Evolutionary conservation across 2,113 vertebrate species (phyloP).

Genomic region (Pan troglodytes): NHGRI_mPanTro3-v2.1_pri NC_072414.2:70098501-70099000

Average conservation of each 20-base stretch:
- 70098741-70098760: neutral
- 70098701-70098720: neutral
- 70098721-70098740: neutral
- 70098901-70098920: neutral
- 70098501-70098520: neutral
- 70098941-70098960: neutral
- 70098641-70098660: neutral
- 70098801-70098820: neutral
- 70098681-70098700: neutral
- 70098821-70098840: neutral
- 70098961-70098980: neutral
- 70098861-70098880: neutral
- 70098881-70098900: neutral
- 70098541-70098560: neutral
- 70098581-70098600: neutral
- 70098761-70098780: neutral
- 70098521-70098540: neutral
- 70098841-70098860: neutral
- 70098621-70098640: neutral
- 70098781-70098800: neutral
- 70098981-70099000: neutral
- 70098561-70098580: neutral
- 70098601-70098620: constrained; percentile 50
- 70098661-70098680: constrained; percentile 36
- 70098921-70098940: neutral